phyloP scores from a whole-genome alignment of 2,888 invertebrate genomes.

The Oscheius onirici region DNA sequence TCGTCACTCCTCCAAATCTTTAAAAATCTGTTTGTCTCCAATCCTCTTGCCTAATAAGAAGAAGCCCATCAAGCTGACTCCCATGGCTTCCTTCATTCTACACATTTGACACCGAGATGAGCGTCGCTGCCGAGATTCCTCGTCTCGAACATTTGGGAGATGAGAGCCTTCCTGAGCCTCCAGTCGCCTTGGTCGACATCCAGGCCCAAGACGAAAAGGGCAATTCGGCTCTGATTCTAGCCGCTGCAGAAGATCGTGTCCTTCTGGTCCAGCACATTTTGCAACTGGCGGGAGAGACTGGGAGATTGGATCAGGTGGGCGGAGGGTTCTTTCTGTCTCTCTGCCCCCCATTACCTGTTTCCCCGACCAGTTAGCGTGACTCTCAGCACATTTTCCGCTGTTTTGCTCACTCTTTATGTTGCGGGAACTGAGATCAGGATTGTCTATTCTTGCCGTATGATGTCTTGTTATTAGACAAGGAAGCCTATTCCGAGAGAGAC shows the following conservation, averaged over 20 bases:
- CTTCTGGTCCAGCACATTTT: constrained; percentile 51
- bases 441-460: too few relatives aligned
- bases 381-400: not conserved
- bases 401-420: not conserved
- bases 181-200: constrained; percentile 42
- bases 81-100: not conserved
- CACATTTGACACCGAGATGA: not conserved
- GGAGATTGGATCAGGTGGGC: constrained; percentile 48
- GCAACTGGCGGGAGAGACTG: constrained; percentile 43
- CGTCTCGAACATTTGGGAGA: not conserved
- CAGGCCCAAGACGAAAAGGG: constrained; percentile 53
- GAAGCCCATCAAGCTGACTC: not conserved
- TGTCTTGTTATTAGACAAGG: too few relatives aligned
- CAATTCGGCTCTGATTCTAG: constrained; percentile 52
- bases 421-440: too few relatives aligned
- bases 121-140: not conserved
- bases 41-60: not conserved
- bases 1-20: too few relatives aligned
- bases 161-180: not conserved
- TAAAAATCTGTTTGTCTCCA: not conserved
- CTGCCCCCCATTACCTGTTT: too few relatives aligned
- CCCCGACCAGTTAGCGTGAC: too few relatives aligned
- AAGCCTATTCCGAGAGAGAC: too few relatives aligned
- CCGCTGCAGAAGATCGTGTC: constrained; percentile 50
- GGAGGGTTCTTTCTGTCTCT: not conserved